Percentiles rank a stretch among this genome's conserved stretches.
These are phyloP conservation scores for Fukomys damarensis DNA, from an alignment of 2,113 vertebrate genomes.

Conservation along the genomic window DNA sequence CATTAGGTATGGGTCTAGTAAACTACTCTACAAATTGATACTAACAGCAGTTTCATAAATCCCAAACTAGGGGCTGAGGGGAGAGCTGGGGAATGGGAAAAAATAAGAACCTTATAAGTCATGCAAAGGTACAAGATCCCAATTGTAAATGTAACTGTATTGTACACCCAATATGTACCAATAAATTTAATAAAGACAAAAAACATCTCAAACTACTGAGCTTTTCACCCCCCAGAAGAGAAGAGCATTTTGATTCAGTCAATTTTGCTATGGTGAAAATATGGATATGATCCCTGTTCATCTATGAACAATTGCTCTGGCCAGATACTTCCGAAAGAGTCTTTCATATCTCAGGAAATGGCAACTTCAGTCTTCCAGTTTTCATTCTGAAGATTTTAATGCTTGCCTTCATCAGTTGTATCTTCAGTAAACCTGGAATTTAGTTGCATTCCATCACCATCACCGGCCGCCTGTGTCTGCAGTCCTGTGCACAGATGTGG, in stretches of 20 bases:
- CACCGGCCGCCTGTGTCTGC: background rate
- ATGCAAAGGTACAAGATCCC: no score
- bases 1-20: background rate
- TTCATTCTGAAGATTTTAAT: conserved; percentile 32
- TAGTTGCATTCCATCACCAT: background rate
- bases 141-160: no score
- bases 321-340: conserved; percentile 59
- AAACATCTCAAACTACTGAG: conserved; percentile 3
- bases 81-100: no score
- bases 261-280: conserved; percentile 13
- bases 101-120: no score
- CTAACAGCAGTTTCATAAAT: background rate
- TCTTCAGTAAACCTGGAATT: background rate
- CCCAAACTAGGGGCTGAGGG: no score
- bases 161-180: no score
- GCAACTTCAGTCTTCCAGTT: background rate
- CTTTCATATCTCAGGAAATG: background rate
- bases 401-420: background rate
- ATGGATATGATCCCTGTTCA: conserved; percentile 34
- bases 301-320: conserved; percentile 63
- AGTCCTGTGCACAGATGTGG: background rate
- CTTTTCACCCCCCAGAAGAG: background rate
- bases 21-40: background rate
- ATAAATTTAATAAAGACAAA: no score
- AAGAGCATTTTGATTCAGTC: background rate